A percentile compares a stretch with the other conserved stretches of the same genome.
Evolutionary conservation across 2,797 vertebrate genomes (phyloP).

Genomic region (Artibeus jamaicensis): DNA sequence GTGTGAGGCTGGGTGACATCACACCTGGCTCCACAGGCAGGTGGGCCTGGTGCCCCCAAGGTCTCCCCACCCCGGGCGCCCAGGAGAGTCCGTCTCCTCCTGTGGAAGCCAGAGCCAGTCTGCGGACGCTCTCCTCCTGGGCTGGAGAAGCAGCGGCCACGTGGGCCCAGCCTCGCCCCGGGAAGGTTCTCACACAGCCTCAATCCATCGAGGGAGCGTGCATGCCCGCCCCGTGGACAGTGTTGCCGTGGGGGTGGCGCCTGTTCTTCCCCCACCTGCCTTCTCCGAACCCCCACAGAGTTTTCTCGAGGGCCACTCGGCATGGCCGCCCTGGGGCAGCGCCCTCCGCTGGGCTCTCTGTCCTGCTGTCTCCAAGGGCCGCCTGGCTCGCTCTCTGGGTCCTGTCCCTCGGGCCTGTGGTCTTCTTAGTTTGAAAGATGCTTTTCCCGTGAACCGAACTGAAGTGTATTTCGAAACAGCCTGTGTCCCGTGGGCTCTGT

Average conservation of each 20-base stretch:
- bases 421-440: slow-evolving; percentile 15
- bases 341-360: neutral
- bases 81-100: fast-evolving
- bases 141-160: fast-evolving
- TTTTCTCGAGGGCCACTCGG: neutral
- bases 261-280: neutral
- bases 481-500: neutral
- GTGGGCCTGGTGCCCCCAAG: fast-evolving
- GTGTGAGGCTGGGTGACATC: too few relatives aligned
- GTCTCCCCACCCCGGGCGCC: neutral
- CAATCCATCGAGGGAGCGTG: fast-evolving
- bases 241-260: fast-evolving
- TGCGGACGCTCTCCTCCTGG: neutral
- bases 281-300: fast-evolving
- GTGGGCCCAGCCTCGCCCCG: fast-evolving
- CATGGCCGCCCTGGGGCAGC: neutral
- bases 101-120: neutral
- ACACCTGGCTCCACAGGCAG: fast-evolving
- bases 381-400: neutral
- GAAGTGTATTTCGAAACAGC: neutral
- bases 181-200: neutral
- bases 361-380: neutral
- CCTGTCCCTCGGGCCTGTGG: neutral
- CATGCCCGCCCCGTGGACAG: neutral
- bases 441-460: neutral